Evolutionary conservation across 1,140 invertebrate genomes (phyloP), one percentile per base, ranked within the genome.

Genomic region (Lasioglossum baleicum): DNA sequence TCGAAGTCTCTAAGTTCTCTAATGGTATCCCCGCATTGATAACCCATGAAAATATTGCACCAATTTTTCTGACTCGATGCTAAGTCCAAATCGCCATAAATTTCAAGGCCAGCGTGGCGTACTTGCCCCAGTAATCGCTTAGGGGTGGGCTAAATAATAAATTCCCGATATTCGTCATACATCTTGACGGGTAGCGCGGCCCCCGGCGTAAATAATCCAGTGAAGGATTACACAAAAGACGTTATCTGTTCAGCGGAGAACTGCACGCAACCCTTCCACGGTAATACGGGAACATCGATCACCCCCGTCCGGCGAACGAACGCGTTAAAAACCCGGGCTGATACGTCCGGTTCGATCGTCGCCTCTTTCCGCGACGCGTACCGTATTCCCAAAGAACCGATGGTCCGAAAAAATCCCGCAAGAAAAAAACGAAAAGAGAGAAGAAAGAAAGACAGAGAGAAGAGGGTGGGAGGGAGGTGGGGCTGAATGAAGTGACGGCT

Each of bases 311-410:
- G n/a, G 13, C 31, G 15, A 15, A 10, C 70, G 31, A 4, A 20
- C 15, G 40, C 20, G 67, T 42, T 40, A 48, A 60, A 56, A 69
- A 69, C 31, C 35, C 1, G 2, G 48, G n/a, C 48, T 35, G 75
- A 63, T 56, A 48, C 63, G 22, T 13, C 22, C 31, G 61, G 13
- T 2, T 60, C 68, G 77, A 51, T 61, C 65, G 22, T 15, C 53
- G 44, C 26, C 40, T n/a, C 68, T 51, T 75, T 58, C 75, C 65
- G 22, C 51, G 53, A 65, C 72, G 73, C n/a, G 53, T 69, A 73
- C 40, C 78, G 71, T 75, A 63, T 83, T 81, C 75, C 67, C 56
- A 64, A 75, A 81, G 80, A 77, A 72, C 2, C n/a, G 11, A 22
- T 13, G n/a, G 31, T 6, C 20, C 40, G 53, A 69, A 53, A 75